Base-by-base conservation (phyloP, 2,888 invertebrate genomes). In the Chouioia cunea region DNA sequence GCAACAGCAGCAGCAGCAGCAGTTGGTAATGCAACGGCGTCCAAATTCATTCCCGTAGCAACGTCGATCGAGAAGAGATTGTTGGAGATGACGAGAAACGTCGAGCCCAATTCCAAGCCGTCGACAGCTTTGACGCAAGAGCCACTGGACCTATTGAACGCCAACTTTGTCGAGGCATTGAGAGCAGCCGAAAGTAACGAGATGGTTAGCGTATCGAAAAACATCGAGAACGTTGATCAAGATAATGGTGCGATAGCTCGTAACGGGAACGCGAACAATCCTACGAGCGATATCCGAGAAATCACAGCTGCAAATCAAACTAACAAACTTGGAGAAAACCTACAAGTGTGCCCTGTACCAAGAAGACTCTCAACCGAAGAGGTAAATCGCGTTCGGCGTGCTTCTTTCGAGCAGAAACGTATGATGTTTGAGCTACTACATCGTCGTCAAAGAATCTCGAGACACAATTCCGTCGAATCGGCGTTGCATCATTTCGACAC, bases 381-480 rank as follows among this genome's bases (percentile, higher is more conserved):
- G 57, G 47, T 23, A 47, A 54, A 68, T 48, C 67, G 58, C 65
- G 52, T 54, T 73, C 77, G 20, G 54, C 70, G 65, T 66, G 73
- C 64, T 56, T 76, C 36, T 70, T 77, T 68, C 76, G 68, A 52
- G 56, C 10, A 46, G 64, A 65, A 56, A 63, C 74, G 62, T 67
- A 48, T 44, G 60, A 63, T 74, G 58, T 74, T 74, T 66, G 53
- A 58, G 46, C 53, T 43, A 54, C 18, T 62, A 58, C 53, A 36
- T 53, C 15, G 44, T 62, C 50, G 23, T 2, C 53, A 65, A 14
- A 59, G 75, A 52, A 74, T 75, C 58, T 74, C 69, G 20, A 78
- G 81, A 48, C 78, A 79, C 14, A 80, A 79, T 67, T 82, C 81
- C 4, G 79, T 80, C 46, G 82, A 82, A 68, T 81, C 82, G 52